A percentile compares a stretch with the other conserved stretches of the same genome.
These are phyloP conservation scores for Cassiopea xamachana DNA, from an alignment of 30 jellyfish, hydroid and myxozoan genomes.

Conservation along the genomic window DNA sequence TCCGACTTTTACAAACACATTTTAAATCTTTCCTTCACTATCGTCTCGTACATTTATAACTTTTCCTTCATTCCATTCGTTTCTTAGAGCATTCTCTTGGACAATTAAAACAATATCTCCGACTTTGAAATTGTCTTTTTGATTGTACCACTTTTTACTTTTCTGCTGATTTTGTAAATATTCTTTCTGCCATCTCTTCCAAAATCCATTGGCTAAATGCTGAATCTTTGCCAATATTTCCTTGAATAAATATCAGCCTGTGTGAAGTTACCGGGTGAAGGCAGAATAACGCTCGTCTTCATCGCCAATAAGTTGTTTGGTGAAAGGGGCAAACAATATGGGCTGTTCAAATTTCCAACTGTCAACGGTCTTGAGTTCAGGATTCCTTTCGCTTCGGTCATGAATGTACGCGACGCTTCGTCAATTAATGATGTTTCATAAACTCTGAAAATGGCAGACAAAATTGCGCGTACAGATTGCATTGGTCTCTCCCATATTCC, in stretches of 20 bases:
- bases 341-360: neutral
- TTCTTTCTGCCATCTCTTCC: constrained; percentile 51
- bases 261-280: constrained; percentile 41
- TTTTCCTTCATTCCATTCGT: constrained; percentile 38
- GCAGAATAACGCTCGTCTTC: constrained; percentile 18
- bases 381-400: neutral
- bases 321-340: neutral
- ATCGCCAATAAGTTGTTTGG: constrained; percentile 28
- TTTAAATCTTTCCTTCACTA: constrained; percentile 24
- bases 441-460: neutral
- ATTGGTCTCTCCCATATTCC: constrained; percentile 60
- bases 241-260: constrained; percentile 9
- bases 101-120: constrained; percentile 11
- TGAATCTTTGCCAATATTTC: neutral
- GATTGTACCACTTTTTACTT: constrained; percentile 17
- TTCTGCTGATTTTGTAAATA: constrained; percentile 25
- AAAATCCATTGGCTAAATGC: constrained; percentile 11
- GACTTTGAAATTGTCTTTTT: neutral
- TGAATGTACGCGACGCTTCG: neutral
- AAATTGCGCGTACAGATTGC: constrained; percentile 11
- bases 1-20: constrained; percentile 3
- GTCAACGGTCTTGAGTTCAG: neutral
- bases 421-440: neutral
- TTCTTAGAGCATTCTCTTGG: constrained; percentile 36
- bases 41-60: constrained; percentile 24